Evolutionary conservation across 2,113 vertebrate species (phyloP).

Genomic region (Podarcis cretensis): DNA sequence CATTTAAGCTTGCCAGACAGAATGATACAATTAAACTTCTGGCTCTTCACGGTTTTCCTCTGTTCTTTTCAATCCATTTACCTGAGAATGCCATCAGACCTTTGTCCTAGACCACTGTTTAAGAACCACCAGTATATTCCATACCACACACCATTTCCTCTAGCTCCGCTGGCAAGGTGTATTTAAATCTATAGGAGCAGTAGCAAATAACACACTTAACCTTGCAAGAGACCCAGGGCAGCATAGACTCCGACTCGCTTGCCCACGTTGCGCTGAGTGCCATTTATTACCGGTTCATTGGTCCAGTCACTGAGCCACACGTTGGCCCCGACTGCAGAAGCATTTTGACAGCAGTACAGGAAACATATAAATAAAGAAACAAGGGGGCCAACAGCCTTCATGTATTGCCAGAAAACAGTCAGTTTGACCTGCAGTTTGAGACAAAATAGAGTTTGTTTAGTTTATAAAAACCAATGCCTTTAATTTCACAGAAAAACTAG

Average conservation of each 20-base stretch:
- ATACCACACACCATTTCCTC: neutral
- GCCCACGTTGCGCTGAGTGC: constrained; percentile 72
- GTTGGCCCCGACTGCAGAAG: constrained; percentile 87
- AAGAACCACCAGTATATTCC: neutral
- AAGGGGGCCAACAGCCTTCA: constrained; percentile 82
- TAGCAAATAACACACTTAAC: constrained; percentile 63
- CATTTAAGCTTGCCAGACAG: no score
- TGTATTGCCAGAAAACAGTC: constrained; percentile 88
- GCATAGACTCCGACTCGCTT: constrained; percentile 90
- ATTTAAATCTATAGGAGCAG: neutral
- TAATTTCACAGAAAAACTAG: neutral
- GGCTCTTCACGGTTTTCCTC: neutral
- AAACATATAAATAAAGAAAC: constrained; percentile 82
- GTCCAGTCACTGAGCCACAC: constrained; percentile 97
- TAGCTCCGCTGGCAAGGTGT: neutral
- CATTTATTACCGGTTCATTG: constrained; percentile 75
- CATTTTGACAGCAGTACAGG: constrained; percentile 88
- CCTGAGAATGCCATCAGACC: neutral
- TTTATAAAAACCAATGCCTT: neutral
- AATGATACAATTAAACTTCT: neutral
- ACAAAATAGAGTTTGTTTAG: constrained; percentile 9
- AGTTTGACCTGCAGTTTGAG: constrained; percentile 84
- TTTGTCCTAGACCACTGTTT: neutral
- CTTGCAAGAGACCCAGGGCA: constrained; percentile 89
- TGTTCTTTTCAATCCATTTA: neutral